These are phyloP conservation scores for Setophaga coronata DNA, from an alignment of 2,113 vertebrate genomes.

Conservation along the genomic window DNA sequence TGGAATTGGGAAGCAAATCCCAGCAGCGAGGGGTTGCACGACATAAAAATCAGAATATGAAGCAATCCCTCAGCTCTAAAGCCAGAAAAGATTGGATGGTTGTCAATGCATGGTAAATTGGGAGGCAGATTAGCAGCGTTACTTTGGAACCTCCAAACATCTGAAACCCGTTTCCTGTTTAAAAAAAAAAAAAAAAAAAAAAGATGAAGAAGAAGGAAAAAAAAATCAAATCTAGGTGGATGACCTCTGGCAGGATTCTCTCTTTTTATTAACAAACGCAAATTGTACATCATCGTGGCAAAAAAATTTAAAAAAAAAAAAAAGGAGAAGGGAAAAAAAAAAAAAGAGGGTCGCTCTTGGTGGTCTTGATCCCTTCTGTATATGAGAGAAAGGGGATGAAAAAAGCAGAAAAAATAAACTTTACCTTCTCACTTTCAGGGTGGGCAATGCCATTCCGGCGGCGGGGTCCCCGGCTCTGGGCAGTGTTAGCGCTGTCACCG, in stretches of 20 bases:
- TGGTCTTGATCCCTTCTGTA: conserved; percentile 83
- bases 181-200: conserved; percentile 9
- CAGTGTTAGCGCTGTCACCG: conserved; percentile 93
- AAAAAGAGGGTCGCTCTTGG: conserved; percentile 77
- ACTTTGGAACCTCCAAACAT: conserved; percentile 77
- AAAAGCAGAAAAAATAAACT: conserved; percentile 94
- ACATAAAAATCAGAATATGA: neutral
- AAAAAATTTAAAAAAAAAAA: neutral
- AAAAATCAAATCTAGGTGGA: conserved; percentile 56
- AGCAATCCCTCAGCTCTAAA: neutral
- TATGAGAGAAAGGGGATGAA: conserved; percentile 76
- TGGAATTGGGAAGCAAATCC: neutral
- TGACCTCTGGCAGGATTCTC: conserved; percentile 71
- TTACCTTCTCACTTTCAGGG: conserved; percentile 90
- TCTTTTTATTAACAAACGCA: conserved; percentile 73
- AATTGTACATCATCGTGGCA: conserved; percentile 76
- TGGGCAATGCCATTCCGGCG: conserved; percentile 91
- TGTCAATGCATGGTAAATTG: conserved; percentile 57
- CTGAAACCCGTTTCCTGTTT: conserved; percentile 81
- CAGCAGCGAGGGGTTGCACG: rapidly evolving
- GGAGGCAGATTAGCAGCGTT: conserved; percentile 72
- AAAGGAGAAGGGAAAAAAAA: neutral
- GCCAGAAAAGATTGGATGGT: neutral
- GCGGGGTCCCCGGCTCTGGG: conserved; percentile 86
- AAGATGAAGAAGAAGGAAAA: neutral